Evolutionary conservation across 1,140 invertebrate species (phyloP), one percentile per base, ranked within the genome.

Genomic region (Pachypeltis micranthus): DNA sequence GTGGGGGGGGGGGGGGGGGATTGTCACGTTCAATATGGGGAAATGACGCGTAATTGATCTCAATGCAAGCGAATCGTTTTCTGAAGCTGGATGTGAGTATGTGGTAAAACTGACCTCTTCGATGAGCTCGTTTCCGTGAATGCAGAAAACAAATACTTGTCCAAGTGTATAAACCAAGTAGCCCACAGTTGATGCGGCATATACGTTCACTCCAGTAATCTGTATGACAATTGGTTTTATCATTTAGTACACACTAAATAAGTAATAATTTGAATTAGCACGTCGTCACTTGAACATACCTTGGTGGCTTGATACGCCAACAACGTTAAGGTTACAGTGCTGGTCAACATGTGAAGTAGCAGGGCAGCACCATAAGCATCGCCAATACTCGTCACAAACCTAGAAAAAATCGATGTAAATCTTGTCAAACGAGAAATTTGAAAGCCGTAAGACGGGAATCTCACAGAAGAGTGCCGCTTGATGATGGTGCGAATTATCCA

Each of bases 281-380:
- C 39, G n/a, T 44, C n/a, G 39, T 12, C 39, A 44, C n/a, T 44
- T n/a, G n/a, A 69, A 65, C 63, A 71, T 77, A 86, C 85, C 79
- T 89, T 89, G 0, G 88, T 91, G 4, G 88, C 88, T 74, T 90
- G 87, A 71, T 91, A 91, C 31, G 88, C 87, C 25, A 90, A 75
- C 25, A 90, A 76, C 27, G 88, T 91, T 26, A 91, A 74, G 14
- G 85, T 88, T 55, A 91, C 87, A 14, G 87, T 90, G 1, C 87
- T 87, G 7, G 85, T 84, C 67, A 90, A 77, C 88, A 91, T 91
- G 73, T 90, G 88, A 26, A 90, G 78, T 44, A 91, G 71, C 7
- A 91, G 74, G 44, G 87, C 86, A 23, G 84, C 80, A 54, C 88
- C 88, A 69, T 91, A 91, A 14, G 86, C 82, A 65, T 90, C 87